Conservation (phyloP, 2,888 invertebrate species). For the Eugnorisma glareosa region DNA sequence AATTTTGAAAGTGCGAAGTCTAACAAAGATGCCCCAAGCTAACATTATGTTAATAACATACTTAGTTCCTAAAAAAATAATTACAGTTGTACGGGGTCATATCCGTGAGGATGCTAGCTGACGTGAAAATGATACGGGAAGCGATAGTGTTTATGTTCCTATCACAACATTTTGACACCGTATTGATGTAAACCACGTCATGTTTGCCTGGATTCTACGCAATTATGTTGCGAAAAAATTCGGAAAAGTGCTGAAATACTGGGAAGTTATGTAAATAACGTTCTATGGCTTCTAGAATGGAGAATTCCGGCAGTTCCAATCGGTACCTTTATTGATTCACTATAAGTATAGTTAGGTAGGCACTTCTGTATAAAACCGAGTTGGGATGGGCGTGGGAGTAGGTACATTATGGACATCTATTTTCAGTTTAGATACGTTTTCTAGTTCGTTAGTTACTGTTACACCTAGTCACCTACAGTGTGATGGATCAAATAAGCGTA, state of each 20-base stretch:
- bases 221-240: conserved; percentile 12
- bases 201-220: neutral
- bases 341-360: conserved; percentile 21
- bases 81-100: conserved; percentile 12
- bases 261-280: conserved; percentile 10
- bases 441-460: conserved; percentile 37
- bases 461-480: neutral
- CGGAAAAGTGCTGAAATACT: neutral
- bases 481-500: conserved; percentile 16
- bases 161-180: conserved; percentile 37
- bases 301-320: neutral
- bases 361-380: conserved; percentile 19
- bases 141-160: conserved; percentile 37
- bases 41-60: conserved; percentile 34
- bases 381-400: conserved; percentile 22
- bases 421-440: conserved; percentile 41
- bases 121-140: conserved; percentile 35
- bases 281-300: neutral
- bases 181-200: conserved; percentile 49
- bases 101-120: conserved; percentile 12
- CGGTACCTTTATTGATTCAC: conserved; percentile 38
- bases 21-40: conserved; percentile 11
- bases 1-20: conserved; percentile 27
- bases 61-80: conserved; percentile 19
- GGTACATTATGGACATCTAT: conserved; percentile 34